These are phyloP conservation scores for Kryptolebias ocellatus DNA, from an alignment of 2,797 vertebrate species.

Conservation along the genomic window DNA sequence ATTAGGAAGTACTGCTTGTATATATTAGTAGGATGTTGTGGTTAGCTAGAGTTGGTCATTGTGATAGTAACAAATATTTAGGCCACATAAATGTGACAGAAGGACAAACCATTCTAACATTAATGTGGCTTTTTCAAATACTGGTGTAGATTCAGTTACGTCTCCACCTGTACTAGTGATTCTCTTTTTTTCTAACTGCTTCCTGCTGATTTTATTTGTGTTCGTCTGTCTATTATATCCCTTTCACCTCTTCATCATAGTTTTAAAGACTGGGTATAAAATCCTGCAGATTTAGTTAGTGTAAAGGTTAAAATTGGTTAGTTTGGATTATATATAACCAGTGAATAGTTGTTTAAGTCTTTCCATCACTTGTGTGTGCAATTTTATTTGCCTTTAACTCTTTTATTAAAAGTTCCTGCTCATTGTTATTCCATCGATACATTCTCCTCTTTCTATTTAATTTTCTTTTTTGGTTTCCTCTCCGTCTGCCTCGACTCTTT, in stretches of 20 bases:
- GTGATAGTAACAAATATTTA: constrained; percentile 39
- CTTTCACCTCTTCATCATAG: constrained; percentile 7
- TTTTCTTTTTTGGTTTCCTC: constrained; percentile 53
- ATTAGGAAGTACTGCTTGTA: constrained; percentile 20
- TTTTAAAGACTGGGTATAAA: constrained; percentile 5
- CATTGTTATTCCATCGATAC: constrained; percentile 19
- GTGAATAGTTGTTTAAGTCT: neutral
- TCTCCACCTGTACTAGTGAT: constrained; percentile 5
- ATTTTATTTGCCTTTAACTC: constrained; percentile 28
- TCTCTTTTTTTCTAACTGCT: neutral
- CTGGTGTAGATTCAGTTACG: constrained; percentile 9
- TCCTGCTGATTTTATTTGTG: neutral
- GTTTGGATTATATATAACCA: neutral
- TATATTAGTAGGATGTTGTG: constrained; percentile 20
- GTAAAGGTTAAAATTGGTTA: neutral
- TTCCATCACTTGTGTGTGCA: constrained; percentile 9
- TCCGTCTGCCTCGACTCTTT: constrained; percentile 57
- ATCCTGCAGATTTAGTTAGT: constrained; percentile 12
- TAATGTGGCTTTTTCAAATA: constrained; percentile 21
- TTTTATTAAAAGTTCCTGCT: constrained; percentile 25
- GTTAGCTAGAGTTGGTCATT: constrained; percentile 37
- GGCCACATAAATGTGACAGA: constrained; percentile 15
- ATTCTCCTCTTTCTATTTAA: constrained; percentile 34
- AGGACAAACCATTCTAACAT: constrained; percentile 31
- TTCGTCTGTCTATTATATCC: constrained; percentile 3